phyloP scores from a whole-genome alignment of 2,888 invertebrate genomes.

The Trachelus troglodyta region DNA sequence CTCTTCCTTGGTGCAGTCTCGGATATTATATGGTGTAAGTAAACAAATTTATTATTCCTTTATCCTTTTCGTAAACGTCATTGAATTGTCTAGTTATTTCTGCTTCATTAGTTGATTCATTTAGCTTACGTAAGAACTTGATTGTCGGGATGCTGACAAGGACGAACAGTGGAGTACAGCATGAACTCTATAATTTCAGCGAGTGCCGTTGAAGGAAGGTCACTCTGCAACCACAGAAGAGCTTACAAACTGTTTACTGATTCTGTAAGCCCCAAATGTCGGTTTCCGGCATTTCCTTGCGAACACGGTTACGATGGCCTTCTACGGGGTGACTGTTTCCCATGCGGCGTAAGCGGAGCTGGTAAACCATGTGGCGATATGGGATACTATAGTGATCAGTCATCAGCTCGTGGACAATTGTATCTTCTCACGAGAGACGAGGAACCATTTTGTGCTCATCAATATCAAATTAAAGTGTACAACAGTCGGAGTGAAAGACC shows the following conservation, averaged over 20 bases:
- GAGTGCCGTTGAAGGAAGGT: conserved; percentile 85
- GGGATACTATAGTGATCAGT: conserved; percentile 93
- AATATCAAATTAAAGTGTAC: conserved; percentile 85
- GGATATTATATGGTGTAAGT: conserved; percentile 88
- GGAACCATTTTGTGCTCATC: conserved; percentile 94
- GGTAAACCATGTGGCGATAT: conserved; percentile 84
- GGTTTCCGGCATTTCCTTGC: conserved; percentile 92
- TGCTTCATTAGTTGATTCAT: not conserved
- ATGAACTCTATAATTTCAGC: conserved; percentile 63
- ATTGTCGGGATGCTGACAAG: not conserved
- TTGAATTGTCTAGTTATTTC: not conserved
- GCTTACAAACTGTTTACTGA: conserved; percentile 96
- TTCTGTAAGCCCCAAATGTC: conserved; percentile 90
- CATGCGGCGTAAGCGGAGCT: conserved; percentile 70
- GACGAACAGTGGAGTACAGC: not conserved
- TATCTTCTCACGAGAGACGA: conserved; percentile 90
- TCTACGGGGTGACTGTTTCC: conserved; percentile 81
- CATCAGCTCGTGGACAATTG: conserved; percentile 85
- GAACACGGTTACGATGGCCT: conserved; percentile 83
- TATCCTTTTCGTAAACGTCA: not conserved
- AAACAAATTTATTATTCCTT: conserved; percentile 3
- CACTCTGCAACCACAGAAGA: conserved; percentile 91
- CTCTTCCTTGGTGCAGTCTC: conserved; percentile 92
- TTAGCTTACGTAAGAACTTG: not conserved
- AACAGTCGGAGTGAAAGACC: conserved; percentile 76